Base-by-base conservation (phyloP, 1,140 invertebrate genomes). In the Antheraea mylitta region DNA sequence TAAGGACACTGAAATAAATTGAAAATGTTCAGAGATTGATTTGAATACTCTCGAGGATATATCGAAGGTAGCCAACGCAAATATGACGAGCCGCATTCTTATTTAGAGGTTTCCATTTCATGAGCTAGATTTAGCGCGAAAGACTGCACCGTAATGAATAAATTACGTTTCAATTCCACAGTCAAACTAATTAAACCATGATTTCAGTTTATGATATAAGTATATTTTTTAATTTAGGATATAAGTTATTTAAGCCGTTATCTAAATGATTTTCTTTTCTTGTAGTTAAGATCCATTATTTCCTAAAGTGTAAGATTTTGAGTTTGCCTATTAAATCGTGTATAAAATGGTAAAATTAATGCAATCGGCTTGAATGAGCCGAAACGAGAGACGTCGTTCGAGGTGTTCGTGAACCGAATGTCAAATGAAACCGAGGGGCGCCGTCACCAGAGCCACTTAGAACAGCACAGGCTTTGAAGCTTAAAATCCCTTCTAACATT, bases 1-100 rank as follows among this genome's bases (percentile, higher is more conserved):
- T 92, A 92, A 92, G 86, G 88, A 82, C 84, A 82, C 82, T 87
- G 86, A 90, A 92, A 92, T 92, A 92, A 90, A 92, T 92, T 92
- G 90, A 92, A 92, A 90, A 92, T 90, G 87, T 90, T 90, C 85
- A 83, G 79, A 89, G 87, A 90, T 90, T 90, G 88, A 90, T 92
- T 90, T 92, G 87, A 92, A 91, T 90, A 89, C 80, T 85, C 82
- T 71, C 72, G 80, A 83, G 85, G 79, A 90, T 88, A 90, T 86
- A 89, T 85, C 77, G 79, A 74, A 79, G 80, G 80, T 81, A 76
- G 78, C 72, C 76, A 74, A 67, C 72, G 78, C 69, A 73, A 80
- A 74, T 80, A 82, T 83, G 77, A 85, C 76, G 79, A 78, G 82
- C 83, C 75, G 77, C 79, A 77, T 75, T 76, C 72, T 78, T 78